Evolutionary conservation across 2,888 invertebrate species (phyloP).

Genomic region (Syrista parreyssii): DNA sequence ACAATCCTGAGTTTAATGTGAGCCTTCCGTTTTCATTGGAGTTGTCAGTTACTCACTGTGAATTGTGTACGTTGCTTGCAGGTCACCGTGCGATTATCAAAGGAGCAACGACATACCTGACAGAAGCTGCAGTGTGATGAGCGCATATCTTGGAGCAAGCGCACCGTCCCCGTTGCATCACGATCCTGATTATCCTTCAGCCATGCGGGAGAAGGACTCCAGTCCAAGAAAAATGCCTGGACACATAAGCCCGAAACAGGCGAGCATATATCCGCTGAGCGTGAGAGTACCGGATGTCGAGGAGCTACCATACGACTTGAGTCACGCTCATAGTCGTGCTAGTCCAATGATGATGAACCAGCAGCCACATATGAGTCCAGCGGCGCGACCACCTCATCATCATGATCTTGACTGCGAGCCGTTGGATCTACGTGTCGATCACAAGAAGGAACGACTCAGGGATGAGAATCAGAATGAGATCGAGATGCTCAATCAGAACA

Average conservation of each 20-base stretch:
- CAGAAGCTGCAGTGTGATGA: conserved; percentile 58
- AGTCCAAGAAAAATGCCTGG: conserved; percentile 89
- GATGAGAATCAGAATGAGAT: conserved; percentile 91
- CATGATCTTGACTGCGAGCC: conserved; percentile 78
- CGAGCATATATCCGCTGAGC: conserved; percentile 77
- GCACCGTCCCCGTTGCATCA: conserved; percentile 64
- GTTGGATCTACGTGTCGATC: conserved; percentile 86
- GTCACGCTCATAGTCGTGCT: conserved; percentile 63
- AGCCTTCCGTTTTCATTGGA: not conserved
- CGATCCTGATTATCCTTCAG: conserved; percentile 67
- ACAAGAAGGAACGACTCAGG: conserved; percentile 81
- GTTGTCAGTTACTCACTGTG: not conserved
- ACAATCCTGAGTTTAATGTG: not conserved
- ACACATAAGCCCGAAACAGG: conserved; percentile 79
- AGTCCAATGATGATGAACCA: conserved; percentile 68
- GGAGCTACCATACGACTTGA: conserved; percentile 78
- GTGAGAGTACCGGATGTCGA: conserved; percentile 71
- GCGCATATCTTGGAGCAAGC: conserved; percentile 63
- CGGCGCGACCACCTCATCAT: conserved; percentile 69
- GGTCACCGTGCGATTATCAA: conserved; percentile 29
- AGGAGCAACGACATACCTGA: conserved; percentile 18
- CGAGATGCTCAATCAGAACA: conserved; percentile 61
- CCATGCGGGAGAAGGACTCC: conserved; percentile 92
- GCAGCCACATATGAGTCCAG: conserved; percentile 71
- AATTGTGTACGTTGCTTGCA: conserved; percentile 22